phyloP scores from a whole-genome alignment of 2,888 invertebrate species.

The Dastarcus helophoroides region DNA sequence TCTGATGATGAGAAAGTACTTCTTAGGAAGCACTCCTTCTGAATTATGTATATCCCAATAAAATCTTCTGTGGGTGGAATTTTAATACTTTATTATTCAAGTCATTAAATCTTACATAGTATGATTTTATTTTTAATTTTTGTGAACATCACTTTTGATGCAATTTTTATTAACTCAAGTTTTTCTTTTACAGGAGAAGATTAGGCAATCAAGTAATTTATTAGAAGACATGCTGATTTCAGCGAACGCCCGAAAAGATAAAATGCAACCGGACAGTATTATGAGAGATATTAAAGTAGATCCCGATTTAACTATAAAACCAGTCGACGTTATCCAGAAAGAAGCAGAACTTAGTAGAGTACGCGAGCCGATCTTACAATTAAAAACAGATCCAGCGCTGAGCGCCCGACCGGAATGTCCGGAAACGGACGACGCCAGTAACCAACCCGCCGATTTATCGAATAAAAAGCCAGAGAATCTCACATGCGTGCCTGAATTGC shows the following conservation, averaged over 20 bases:
- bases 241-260: slow-evolving; percentile 25
- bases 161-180: no score
- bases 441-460: slow-evolving; percentile 37
- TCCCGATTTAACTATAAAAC: slow-evolving; percentile 18
- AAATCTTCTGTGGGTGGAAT: no score
- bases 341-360: slow-evolving; percentile 6
- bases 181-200: slow-evolving; percentile 44
- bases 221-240: slow-evolving; percentile 48
- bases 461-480: slow-evolving; percentile 33
- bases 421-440: slow-evolving; percentile 16
- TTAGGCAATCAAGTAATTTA: slow-evolving; percentile 45
- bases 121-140: no score
- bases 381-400: slow-evolving; percentile 12
- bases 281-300: slow-evolving; percentile 18
- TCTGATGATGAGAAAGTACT: no score
- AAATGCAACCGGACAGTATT: slow-evolving; percentile 23
- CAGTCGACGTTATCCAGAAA: slow-evolving; percentile 12
- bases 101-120: no score
- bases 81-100: no score
- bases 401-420: background rate
- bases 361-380: slow-evolving; percentile 13
- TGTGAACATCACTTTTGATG: no score
- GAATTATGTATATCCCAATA: no score
- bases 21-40: no score
- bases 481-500: slow-evolving; percentile 35